Percentiles rank a stretch among this genome's conserved stretches.
phyloP scores from a whole-genome alignment of 2,113 vertebrate genomes.

The Chaetodon auriga region DNA sequence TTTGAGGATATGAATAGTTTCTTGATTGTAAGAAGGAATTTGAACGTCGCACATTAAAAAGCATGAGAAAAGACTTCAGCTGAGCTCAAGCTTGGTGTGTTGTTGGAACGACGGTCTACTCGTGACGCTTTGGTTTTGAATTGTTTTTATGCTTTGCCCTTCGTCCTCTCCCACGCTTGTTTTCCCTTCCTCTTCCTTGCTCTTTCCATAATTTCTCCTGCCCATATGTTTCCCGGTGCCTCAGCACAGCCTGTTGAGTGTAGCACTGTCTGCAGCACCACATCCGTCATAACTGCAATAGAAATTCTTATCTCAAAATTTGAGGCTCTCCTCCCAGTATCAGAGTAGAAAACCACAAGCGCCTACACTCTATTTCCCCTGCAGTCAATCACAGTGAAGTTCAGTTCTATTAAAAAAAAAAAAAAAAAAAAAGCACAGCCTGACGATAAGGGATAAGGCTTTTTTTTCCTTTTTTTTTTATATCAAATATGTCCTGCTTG shows the following conservation, averaged over 20 bases:
- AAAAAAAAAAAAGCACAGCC: slow-evolving; percentile 33
- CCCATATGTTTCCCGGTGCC: neutral
- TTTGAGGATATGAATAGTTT: slow-evolving; percentile 62
- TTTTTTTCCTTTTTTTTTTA: neutral
- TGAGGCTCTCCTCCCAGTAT: slow-evolving; percentile 15
- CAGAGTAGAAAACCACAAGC: slow-evolving; percentile 20
- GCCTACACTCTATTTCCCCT: slow-evolving; percentile 43
- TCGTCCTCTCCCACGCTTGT: neutral
- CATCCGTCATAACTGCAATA: slow-evolving; percentile 45
- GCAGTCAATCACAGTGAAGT: slow-evolving; percentile 58
- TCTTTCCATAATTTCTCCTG: neutral
- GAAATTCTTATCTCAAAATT: slow-evolving; percentile 55
- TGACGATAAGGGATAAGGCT: slow-evolving; percentile 30
- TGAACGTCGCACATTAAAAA: slow-evolving; percentile 44
- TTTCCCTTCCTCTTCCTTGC: neutral
- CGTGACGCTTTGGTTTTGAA: slow-evolving; percentile 18
- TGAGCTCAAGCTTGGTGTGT: slow-evolving; percentile 15
- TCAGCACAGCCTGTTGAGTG: slow-evolving; percentile 8
- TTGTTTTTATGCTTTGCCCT: slow-evolving; percentile 1
- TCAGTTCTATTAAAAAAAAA: slow-evolving; percentile 52
- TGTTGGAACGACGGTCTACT: neutral
- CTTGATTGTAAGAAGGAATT: slow-evolving; percentile 55
- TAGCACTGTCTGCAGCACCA: neutral
- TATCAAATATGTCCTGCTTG: slow-evolving; percentile 42
- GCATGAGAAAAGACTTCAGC: slow-evolving; percentile 41